phyloP scores from a whole-genome alignment of 2,797 vertebrate genomes.

The Gymnocypris eckloni region DNA sequence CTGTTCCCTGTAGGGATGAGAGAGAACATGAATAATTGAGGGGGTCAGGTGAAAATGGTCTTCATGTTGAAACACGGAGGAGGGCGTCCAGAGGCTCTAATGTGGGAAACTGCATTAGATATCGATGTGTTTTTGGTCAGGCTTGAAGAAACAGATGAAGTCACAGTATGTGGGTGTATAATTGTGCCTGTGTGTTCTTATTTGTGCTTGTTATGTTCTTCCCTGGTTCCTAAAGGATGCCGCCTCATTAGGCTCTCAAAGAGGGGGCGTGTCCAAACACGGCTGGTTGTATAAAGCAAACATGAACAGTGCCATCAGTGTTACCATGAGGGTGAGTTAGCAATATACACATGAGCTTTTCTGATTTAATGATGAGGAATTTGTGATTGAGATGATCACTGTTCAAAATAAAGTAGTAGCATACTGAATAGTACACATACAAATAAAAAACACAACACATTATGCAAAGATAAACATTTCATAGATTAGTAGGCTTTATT shows the following conservation, averaged over 20 bases:
- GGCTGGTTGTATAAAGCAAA: conserved; percentile 99
- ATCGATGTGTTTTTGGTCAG: conserved; percentile 10
- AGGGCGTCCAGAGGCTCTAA: conserved; percentile 10
- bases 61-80: conserved; percentile 27
- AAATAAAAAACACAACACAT: background rate
- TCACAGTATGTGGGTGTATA: conserved; percentile 19
- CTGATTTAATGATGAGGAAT: background rate
- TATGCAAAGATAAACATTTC: background rate
- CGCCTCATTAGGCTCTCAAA: conserved; percentile 93
- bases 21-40: conserved; percentile 43
- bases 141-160: conserved; percentile 17
- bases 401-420: background rate
- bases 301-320: conserved; percentile 98
- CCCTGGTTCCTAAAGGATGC: conserved; percentile 82
- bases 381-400: background rate
- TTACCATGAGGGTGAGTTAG: conserved; percentile 93
- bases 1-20: conserved; percentile 12
- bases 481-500: background rate
- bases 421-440: background rate
- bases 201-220: conserved; percentile 6
- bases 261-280: conserved; percentile 94
- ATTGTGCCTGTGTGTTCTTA: conserved; percentile 8
- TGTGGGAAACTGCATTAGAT: conserved; percentile 24
- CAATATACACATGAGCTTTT: background rate
- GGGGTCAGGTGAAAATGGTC: conserved; percentile 42